These are phyloP conservation scores for Drosophila silvestris DNA, from an alignment of 2,888 invertebrate species.

Conservation along the genomic window DNA sequence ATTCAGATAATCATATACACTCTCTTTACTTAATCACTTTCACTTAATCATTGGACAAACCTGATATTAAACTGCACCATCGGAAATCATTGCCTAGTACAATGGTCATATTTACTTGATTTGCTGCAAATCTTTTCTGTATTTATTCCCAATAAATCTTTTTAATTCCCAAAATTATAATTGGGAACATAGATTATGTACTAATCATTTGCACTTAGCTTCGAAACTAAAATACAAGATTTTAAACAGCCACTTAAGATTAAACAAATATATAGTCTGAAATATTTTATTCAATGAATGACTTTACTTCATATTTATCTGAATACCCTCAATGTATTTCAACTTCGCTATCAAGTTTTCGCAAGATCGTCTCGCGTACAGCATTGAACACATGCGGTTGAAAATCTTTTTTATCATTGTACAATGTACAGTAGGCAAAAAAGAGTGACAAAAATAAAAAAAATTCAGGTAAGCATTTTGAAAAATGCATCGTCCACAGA, in stretches of 20 bases:
- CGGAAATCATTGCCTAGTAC: conserved; percentile 8
- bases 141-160: neutral
- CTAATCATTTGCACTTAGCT: neutral
- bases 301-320: neutral
- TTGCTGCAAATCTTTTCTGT: neutral
- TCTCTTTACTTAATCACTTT: conserved; percentile 57
- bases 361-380: neutral
- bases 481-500: neutral
- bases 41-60: conserved; percentile 21
- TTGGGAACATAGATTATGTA: neutral
- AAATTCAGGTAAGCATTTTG: neutral
- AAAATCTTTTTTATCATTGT: neutral
- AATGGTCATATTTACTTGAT: neutral
- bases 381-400: neutral
- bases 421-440: neutral
- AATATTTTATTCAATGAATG: neutral
- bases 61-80: conserved; percentile 15
- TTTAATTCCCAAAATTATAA: neutral
- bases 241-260: neutral
- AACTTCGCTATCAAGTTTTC: neutral
- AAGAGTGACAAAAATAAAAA: neutral
- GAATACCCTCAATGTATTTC: neutral
- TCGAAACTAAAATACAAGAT: neutral
- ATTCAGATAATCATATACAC: conserved; percentile 6
- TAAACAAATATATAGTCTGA: neutral